phyloP scores from a whole-genome alignment of 2,888 invertebrate genomes.

The Antheraea yamamai region DNA sequence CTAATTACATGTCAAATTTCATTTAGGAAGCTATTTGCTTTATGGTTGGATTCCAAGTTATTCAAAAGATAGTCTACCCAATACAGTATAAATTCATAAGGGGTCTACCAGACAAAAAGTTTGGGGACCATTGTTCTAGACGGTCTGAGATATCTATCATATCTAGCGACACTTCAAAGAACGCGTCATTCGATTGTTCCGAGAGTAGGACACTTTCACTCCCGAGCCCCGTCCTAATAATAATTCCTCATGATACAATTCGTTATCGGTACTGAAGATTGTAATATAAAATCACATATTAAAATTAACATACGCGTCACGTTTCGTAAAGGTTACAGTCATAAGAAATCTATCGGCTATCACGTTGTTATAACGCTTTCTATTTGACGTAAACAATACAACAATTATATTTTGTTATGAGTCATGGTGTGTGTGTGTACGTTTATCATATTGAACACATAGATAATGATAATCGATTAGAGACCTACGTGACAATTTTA shows the following conservation, averaged over 20 bases:
- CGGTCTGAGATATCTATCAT: slow-evolving; percentile 62
- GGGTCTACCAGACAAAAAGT: too few species aligned
- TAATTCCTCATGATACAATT: slow-evolving; percentile 66
- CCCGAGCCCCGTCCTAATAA: slow-evolving; percentile 55
- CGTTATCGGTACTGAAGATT: slow-evolving; percentile 59
- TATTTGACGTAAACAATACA: slow-evolving; percentile 42
- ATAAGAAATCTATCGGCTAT: slow-evolving; percentile 48
- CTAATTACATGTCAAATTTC: too few species aligned
- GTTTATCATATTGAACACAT: slow-evolving; percentile 1
- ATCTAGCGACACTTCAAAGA: slow-evolving; percentile 70
- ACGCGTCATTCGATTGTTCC: slow-evolving; percentile 69
- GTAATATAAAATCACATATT: slow-evolving; percentile 57
- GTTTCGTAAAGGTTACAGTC: slow-evolving; percentile 58
- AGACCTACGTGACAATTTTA: background rate
- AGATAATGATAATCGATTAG: slow-evolving; percentile 11
- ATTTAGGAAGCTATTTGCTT: too few species aligned
- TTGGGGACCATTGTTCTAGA: slow-evolving; percentile 45
- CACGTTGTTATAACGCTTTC: slow-evolving; percentile 71
- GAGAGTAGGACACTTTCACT: slow-evolving; percentile 75
- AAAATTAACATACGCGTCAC: slow-evolving; percentile 63
- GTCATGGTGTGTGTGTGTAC: background rate
- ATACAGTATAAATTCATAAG: too few species aligned
- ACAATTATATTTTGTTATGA: slow-evolving; percentile 10
- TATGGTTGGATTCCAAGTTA: too few species aligned
- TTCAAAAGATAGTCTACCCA: too few species aligned